Conservation (phyloP, 2,113 vertebrate genomes). For the Columba janthina region DNA sequence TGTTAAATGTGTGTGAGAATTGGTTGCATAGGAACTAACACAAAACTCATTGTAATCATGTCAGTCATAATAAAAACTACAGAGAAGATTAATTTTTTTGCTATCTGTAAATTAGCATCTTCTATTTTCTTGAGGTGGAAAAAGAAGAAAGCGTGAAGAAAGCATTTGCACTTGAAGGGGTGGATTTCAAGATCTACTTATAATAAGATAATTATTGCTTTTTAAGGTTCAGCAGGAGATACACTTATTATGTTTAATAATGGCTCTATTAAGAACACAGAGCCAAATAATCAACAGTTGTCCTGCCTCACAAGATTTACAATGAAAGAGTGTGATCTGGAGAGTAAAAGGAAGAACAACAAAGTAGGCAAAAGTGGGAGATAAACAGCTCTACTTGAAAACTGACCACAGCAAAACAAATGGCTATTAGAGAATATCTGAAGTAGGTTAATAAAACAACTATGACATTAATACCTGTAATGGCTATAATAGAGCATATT, state of each 20-base stretch:
- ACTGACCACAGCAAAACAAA: not conserved
- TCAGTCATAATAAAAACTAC: not conserved
- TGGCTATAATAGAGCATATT: not conserved
- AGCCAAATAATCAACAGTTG: slow-evolving; percentile 39
- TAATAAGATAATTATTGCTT: slow-evolving; percentile 33
- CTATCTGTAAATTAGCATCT: not conserved
- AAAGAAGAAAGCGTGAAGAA: not conserved
- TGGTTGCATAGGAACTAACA: slow-evolving; percentile 6
- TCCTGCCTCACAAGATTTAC: not conserved
- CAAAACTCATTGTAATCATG: not conserved
- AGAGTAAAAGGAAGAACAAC: not conserved
- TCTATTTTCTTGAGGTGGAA: not conserved
- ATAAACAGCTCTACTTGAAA: not conserved
- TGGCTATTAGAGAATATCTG: not conserved
- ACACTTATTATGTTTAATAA: not conserved
- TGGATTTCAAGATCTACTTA: not conserved
- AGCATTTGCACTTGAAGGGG: not conserved
- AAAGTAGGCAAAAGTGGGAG: not conserved
- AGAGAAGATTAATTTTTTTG: not conserved
- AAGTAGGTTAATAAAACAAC: not conserved
- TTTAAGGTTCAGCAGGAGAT: slow-evolving; percentile 14
- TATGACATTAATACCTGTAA: not conserved
- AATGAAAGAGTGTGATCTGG: not conserved
- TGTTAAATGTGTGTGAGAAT: not conserved
- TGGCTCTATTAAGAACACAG: not conserved